A percentile compares a stretch with the other conserved stretches of the same genome.
phyloP scores from a whole-genome alignment of 2,113 vertebrate genomes.

The Heliornis fulica region DNA sequence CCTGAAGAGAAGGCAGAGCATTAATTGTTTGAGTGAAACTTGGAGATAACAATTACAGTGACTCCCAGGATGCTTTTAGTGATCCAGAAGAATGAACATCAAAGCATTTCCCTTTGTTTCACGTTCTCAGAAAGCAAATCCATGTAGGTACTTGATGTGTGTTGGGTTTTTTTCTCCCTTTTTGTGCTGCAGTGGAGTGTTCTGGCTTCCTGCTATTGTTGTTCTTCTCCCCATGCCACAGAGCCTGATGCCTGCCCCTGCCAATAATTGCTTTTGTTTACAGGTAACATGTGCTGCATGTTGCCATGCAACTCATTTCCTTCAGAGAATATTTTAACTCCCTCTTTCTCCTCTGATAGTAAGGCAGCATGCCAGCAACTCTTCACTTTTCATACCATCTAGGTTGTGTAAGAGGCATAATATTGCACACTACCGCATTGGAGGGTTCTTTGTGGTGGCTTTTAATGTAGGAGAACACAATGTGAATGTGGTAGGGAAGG shows the following conservation, averaged over 20 bases:
- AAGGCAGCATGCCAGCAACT: neutral
- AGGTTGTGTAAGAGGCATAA: neutral
- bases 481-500: neutral
- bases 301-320: neutral
- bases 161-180: rapidly evolving
- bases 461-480: neutral
- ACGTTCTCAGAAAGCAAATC: neutral
- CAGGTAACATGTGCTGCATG: neutral
- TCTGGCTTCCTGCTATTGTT: neutral
- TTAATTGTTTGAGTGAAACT: neutral
- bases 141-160: neutral
- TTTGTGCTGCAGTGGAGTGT: neutral
- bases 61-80: neutral
- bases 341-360: neutral
- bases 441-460: neutral
- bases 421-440: neutral
- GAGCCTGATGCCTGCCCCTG: neutral
- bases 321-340: neutral
- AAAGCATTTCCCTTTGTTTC: conserved; percentile 21
- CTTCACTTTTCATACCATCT: neutral
- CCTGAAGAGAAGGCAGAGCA: neutral
- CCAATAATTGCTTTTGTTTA: neutral
- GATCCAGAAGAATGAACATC: neutral
- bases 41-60: neutral
- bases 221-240: neutral